Evolutionary conservation across 2,113 vertebrate genomes (phyloP).

Genomic region (Suricata suricatta): DNA sequence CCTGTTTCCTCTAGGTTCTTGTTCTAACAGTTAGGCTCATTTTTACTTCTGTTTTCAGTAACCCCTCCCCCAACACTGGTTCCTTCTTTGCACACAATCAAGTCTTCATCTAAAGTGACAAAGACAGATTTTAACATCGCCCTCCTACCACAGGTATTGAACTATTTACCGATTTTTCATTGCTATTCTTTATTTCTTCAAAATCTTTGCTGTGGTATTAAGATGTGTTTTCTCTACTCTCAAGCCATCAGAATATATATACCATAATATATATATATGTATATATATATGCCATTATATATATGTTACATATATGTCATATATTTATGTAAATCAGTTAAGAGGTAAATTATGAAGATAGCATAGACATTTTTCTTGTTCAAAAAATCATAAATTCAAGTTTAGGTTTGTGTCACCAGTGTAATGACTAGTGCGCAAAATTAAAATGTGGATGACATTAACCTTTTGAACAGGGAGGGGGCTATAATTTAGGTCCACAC

Average conservation of each 20-base stretch:
- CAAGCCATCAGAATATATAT: background rate
- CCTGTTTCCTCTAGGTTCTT: background rate
- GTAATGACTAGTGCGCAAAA: rapidly evolving
- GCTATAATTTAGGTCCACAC: too few species aligned
- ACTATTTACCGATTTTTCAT: background rate
- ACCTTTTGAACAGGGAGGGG: background rate
- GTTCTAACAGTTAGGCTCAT: background rate
- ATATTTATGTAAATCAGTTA: background rate
- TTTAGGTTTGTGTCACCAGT: background rate
- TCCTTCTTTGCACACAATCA: background rate
- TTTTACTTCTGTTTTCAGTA: background rate
- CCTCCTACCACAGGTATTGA: background rate
- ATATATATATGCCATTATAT: too few species aligned
- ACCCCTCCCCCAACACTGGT: background rate
- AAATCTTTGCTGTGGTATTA: background rate
- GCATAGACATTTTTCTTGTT: background rate
- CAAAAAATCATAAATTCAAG: background rate
- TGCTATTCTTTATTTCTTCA: background rate
- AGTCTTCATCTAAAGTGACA: background rate
- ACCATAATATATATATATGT: too few species aligned
- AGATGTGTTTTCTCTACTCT: background rate
- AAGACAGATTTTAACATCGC: background rate
- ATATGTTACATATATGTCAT: too few species aligned
- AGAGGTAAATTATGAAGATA: background rate
- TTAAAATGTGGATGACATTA: background rate